Conservation (phyloP, 2,113 vertebrate species). For the Paralichthys olivaceus region DNA sequence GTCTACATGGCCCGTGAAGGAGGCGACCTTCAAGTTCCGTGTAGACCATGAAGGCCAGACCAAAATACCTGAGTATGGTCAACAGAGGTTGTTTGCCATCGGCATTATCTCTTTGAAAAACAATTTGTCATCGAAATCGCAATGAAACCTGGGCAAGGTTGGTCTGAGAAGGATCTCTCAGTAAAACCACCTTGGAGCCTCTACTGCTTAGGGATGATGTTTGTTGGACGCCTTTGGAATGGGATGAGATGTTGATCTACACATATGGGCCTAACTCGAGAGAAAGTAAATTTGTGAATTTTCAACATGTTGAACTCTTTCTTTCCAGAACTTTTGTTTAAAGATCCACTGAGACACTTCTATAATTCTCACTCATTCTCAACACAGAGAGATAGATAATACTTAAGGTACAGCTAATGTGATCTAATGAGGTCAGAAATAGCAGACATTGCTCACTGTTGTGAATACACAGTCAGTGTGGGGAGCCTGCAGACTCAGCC, state of each 20-base stretch:
- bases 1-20: too few species aligned
- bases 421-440: slow-evolving; percentile 52
- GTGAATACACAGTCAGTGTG: neutral
- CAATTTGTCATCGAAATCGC: neutral
- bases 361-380: neutral
- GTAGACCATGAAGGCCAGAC: too few species aligned
- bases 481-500: slow-evolving; percentile 20
- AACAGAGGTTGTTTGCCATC: neutral
- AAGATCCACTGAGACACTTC: neutral
- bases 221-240: too few species aligned
- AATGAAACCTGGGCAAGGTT: neutral
- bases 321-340: neutral
- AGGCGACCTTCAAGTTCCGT: too few species aligned
- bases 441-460: slow-evolving; percentile 21
- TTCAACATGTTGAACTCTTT: neutral
- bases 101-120: neutral
- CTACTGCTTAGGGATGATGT: too few species aligned
- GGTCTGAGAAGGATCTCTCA: neutral
- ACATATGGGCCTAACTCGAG: neutral
- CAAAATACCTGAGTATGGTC: too few species aligned
- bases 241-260: neutral
- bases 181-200: too few species aligned
- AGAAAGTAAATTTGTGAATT: neutral
- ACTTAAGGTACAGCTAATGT: neutral
- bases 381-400: slow-evolving; percentile 32